These are phyloP conservation scores for Neopelma chrysocephalum DNA, from an alignment of 2,797 vertebrate genomes.

Conservation along the genomic window DNA sequence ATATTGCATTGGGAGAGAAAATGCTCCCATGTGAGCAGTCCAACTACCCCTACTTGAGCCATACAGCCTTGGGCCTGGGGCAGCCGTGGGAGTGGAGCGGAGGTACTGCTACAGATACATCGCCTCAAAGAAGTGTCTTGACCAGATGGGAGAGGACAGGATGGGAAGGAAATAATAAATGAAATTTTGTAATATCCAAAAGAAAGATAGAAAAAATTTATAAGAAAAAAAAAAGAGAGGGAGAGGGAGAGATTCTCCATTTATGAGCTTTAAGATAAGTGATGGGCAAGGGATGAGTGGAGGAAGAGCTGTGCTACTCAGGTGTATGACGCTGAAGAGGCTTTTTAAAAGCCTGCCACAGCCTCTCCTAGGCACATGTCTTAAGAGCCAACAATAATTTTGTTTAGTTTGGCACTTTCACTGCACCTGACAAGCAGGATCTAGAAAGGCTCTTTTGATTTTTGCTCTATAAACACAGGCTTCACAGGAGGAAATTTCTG, in stretches of 20 bases:
- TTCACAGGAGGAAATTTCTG: background rate
- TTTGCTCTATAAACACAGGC: background rate
- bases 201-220: background rate
- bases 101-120: background rate
- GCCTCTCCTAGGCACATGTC: background rate
- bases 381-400: background rate
- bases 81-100: background rate
- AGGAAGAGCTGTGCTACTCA: background rate
- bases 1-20: background rate
- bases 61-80: background rate
- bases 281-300: fast-evolving
- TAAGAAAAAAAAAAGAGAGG: no score
- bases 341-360: background rate
- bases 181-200: background rate
- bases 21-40: background rate
- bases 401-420: background rate
- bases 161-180: background rate
- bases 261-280: background rate
- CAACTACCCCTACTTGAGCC: background rate
- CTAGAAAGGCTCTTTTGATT: background rate
- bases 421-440: background rate
- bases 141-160: background rate
- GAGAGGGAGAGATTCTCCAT: background rate
- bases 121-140: background rate
- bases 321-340: background rate